Base-by-base conservation (phyloP, 2,888 invertebrate species). In the Microplitis manilae region DNA sequence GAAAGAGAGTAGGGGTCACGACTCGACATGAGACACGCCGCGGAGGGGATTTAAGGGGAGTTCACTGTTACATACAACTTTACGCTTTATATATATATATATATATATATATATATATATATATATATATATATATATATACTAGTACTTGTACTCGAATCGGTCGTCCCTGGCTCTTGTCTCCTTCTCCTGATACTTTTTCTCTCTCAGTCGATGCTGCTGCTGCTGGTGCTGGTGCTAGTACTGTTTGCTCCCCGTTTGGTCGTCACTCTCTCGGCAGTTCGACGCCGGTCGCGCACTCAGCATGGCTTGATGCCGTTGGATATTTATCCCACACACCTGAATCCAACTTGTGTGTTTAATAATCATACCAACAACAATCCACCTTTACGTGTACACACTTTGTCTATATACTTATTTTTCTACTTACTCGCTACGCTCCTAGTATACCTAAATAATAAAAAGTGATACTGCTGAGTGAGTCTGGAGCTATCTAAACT, bases 251-350 rank as follows among this genome's bases (percentile, higher is more conserved):
- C 83, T 83, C 83, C 84, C 82, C 79, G 81, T 76, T 75, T 83
- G 80, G 82, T 84, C 85, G 81, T 84, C 82, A 80, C 82, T 81
- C 82, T 80, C 83, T 81, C 85, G 85, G 84, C 86, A 88, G 88
- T 88, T 86, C 84, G 87, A 88, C 88, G 88, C 88, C 88, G 88
- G 88, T 88, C 88, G 88, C 87, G 87, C 84, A 86, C 83, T 84
- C 84, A 86, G 86, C 84, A 86, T 85, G 87, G 85, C 78, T 83
- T 81, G 81, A 76, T 80, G 76, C 62, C 13, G 20, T 62, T 39
- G n/a, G 15, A 13, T 8, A 50, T 41, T 30, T 7, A 9, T 65
- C n/a, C 1, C 39, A n/a, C 41, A n/a, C n/a, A 60, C 30, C 62
- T 41, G 59, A 20, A 50, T 67, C 30, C 30, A 30, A 30, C 30